These are phyloP conservation scores for Aphelenchoides bicaudatus DNA, from an alignment of 2,888 invertebrate genomes.

Conservation along the genomic window DNA sequence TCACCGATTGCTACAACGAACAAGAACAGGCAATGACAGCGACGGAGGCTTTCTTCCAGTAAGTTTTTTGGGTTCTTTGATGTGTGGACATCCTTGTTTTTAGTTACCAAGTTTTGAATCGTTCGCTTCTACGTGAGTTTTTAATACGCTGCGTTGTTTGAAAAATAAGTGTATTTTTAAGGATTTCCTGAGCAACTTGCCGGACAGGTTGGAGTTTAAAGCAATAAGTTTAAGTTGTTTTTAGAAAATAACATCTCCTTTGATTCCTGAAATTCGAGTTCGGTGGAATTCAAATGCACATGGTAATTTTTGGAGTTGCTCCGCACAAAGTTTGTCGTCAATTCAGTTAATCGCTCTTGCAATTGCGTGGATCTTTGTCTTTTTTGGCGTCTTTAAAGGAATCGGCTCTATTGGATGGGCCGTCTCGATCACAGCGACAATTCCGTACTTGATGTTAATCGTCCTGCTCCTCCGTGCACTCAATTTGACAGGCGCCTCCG, in stretches of 20 bases:
- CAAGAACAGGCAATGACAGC: constrained; percentile 46
- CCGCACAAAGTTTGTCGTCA: no score
- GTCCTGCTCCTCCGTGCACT: constrained; percentile 55
- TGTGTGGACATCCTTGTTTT: background rate
- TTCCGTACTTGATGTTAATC: constrained; percentile 52
- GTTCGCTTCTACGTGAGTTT: constrained; percentile 33
- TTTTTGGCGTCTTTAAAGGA: constrained; percentile 88
- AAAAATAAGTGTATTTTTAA: no score
- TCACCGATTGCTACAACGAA: constrained; percentile 37
- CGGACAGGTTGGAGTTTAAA: no score
- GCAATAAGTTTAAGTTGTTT: no score
- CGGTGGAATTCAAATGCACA: constrained; percentile 62
- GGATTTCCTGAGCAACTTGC: no score
- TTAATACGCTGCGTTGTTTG: no score
- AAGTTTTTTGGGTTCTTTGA: constrained; percentile 13
- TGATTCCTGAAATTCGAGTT: no score
- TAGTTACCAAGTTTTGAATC: constrained; percentile 49
- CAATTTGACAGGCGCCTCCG: constrained; percentile 50
- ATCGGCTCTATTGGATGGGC: constrained; percentile 57
- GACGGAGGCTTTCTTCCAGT: constrained; percentile 58
- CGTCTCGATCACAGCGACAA: constrained; percentile 51
- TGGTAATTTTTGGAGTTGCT: no score
- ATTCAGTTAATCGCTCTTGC: no score
- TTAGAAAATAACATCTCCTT: no score
- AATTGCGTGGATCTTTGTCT: constrained; percentile 85